Evolutionary conservation across 1,140 invertebrate genomes (phyloP), one percentile per base, ranked within the genome.

Genomic region (Macrobrachium nipponense): DNA sequence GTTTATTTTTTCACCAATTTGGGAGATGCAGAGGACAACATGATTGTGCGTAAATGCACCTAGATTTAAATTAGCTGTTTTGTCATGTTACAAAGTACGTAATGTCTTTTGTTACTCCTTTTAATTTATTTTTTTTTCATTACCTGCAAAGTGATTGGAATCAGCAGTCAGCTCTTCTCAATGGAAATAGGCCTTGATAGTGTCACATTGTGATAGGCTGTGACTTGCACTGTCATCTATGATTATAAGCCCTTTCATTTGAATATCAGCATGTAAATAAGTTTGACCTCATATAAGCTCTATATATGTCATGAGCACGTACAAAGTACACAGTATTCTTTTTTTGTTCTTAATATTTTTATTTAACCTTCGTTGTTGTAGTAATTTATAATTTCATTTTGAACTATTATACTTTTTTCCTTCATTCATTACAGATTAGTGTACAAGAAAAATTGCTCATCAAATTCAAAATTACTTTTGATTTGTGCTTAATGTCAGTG

Each of bases 191-290:
- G 27, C 51, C 51, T 51, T 73, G 27, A 23, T 73, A 79, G 36
- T 27, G 44, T 79, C 18, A 61, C n/a, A 27, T 61, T 14, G 60
- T n/a, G 75, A 59, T 86, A 73, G 60, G 43, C 62, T 75, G 68
- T 27, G 78, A 80, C 73, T 70, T 78, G 20, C 72, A 60, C 80
- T 77, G 77, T 80, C 84, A 62, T n/a, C 58, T 60, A 59, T 11
- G 23, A 86, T 60, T 85, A 79, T 66, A 64, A 44, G 59, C 75
- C 59, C 66, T 59, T 70, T 72, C 58, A 73, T 10, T 64, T 75
- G 43, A 72, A 79, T 62, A 80, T 73, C 44, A 80, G 84, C 84
- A 86, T 86, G 84, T 86, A 82, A 73, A 78, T 85, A 73, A 85
- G n/a, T 79, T 85, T 76, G 66, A 73, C 75, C 66, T 64, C 80